These are phyloP conservation scores for Lithobates pipiens DNA, from an alignment of 2,797 vertebrate species.

Conservation along the genomic window DNA sequence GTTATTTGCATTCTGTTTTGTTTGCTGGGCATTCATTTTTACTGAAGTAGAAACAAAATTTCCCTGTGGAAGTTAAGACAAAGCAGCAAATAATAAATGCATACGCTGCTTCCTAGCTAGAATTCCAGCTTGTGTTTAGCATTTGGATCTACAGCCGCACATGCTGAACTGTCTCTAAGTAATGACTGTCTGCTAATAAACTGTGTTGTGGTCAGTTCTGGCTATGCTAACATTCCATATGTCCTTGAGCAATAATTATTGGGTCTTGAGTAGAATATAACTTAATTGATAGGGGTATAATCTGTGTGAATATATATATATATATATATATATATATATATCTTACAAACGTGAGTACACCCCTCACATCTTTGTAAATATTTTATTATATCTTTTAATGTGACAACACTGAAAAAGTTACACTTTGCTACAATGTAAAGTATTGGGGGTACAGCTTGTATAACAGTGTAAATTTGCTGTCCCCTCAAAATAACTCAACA, in stretches of 20 bases:
- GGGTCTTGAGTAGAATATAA: not conserved
- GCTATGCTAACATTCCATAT: not conserved
- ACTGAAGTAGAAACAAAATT: not conserved
- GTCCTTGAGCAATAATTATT: not conserved
- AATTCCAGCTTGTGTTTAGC: not conserved
- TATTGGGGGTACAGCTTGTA: no score
- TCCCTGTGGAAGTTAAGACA: not conserved
- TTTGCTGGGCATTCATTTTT: slow-evolving; percentile 3
- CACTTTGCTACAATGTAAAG: no score
- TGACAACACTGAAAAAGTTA: no score
- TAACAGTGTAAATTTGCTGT: no score
- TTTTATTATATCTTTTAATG: no score
- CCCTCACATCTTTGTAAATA: no score
- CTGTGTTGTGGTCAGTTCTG: not conserved
- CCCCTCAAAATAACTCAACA: no score
- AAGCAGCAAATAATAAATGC: not conserved
- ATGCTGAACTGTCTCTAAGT: not conserved
- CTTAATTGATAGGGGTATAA: no score
- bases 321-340: no score
- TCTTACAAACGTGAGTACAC: no score
- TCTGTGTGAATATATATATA: no score
- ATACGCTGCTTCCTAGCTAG: not conserved
- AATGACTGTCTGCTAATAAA: not conserved
- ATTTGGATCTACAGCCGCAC: not conserved
- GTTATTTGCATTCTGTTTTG: slow-evolving; percentile 19